These are phyloP conservation scores for Rhopalosiphum padi DNA, from an alignment of 1,140 invertebrate species.

Conservation along the genomic window DNA sequence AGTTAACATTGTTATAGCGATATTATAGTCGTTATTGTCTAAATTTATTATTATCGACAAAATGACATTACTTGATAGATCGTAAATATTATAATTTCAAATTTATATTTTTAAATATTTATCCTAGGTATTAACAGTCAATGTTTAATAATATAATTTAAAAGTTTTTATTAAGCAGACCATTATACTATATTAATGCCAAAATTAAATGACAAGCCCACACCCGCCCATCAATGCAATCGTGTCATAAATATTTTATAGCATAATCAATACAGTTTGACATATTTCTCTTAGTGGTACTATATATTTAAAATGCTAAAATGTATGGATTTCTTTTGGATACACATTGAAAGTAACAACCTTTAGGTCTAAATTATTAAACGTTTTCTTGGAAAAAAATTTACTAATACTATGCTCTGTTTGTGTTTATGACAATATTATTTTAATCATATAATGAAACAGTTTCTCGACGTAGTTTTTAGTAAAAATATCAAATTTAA, in stretches of 20 bases:
- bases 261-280: not conserved
- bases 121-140: not conserved
- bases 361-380: not conserved
- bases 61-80: too few species aligned
- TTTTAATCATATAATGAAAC: not conserved
- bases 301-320: not conserved
- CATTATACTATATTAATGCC: not conserved
- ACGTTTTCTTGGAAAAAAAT: not conserved
- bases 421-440: not conserved
- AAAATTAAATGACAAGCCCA: not conserved
- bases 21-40: not conserved
- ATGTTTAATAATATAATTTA: not conserved
- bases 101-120: not conserved
- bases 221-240: not conserved
- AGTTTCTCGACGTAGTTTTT: not conserved
- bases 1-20: not conserved
- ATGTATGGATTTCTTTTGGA: not conserved
- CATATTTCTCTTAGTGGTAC: not conserved
- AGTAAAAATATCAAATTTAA: not conserved
- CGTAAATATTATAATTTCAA: not conserved
- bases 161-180: not conserved
- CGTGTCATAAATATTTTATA: not conserved
- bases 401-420: not conserved
- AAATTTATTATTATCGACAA: not conserved
- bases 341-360: not conserved